Evolutionary conservation across 2,888 invertebrate genomes (phyloP), one percentile per base, ranked within the genome.

Genomic region (Eulithis testata): DNA sequence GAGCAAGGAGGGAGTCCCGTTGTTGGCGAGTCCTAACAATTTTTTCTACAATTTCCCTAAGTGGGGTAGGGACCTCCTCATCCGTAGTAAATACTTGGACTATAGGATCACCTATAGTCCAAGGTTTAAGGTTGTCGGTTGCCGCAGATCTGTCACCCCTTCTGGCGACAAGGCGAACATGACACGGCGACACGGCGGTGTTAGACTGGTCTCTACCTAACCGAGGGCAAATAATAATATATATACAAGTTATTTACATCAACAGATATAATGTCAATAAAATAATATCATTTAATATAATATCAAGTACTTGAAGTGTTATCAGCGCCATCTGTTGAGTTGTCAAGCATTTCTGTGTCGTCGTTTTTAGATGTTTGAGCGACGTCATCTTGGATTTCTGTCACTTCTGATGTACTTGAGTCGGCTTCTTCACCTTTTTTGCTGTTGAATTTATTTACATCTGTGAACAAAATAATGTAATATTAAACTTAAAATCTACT

Each of bases 391-490:
- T 73, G 31, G 1, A 57, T 67, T 52, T 81, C 80, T 69, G 11
- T 80, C 78, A 79, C 83, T 4, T 88, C 88, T 4, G 94, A 89
- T 2, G 89, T 93, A 21, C 9, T 56, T 9, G 53, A 49, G 8
- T 64, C 63, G 0, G 58, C 37, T 40, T 66, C 83, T 2, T 89
- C 88, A 2, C 94, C 89, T 2, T 89, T 94, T 80, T 95, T 95
- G 82, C 96, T 95, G 2, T 40, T 12, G 80, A 96, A 97, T 86
- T 97, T 96, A 77, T 96, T 96, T 45, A 94, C 91, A 78, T 95
- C 96, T 96, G 83, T 14, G 89, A 87, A 70, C 54, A 71, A 71
- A 37, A 6, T 6, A 8, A 9, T 5, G 8, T 8, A 8, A 7
- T 6, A 9, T 40, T 40, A 40, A 37, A 7, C 1, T 37, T 37